phyloP scores from a whole-genome alignment of 2,888 invertebrate species.

The Antheraea yamamai region DNA sequence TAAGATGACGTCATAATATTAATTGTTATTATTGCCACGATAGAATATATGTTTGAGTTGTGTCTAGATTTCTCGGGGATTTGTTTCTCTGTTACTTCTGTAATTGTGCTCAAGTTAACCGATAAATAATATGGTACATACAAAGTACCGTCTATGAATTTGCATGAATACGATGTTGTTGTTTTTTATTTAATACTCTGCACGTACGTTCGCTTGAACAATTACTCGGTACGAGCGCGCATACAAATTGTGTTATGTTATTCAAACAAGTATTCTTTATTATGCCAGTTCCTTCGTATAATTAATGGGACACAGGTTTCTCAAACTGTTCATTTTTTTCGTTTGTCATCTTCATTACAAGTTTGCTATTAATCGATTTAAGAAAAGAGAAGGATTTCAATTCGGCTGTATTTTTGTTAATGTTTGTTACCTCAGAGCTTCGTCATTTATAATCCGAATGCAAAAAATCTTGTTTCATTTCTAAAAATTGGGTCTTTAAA shows the following conservation, averaged over 20 bases:
- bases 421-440: too few relatives aligned
- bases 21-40: too few relatives aligned
- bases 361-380: too few relatives aligned
- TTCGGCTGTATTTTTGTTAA: too few relatives aligned
- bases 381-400: too few relatives aligned
- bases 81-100: neutral
- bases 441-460: too few relatives aligned
- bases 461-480: too few relatives aligned
- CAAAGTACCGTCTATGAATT: neutral
- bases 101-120: neutral
- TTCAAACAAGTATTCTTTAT: conserved; percentile 16
- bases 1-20: too few relatives aligned
- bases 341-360: neutral
- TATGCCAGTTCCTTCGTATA: neutral
- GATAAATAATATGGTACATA: neutral
- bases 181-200: neutral
- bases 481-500: too few relatives aligned
- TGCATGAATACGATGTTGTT: neutral
- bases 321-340: neutral
- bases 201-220: neutral
- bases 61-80: neutral
- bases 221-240: conserved; percentile 12
- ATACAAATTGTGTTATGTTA: conserved; percentile 19
- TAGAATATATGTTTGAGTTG: too few relatives aligned
- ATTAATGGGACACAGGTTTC: neutral